Percentiles rank a stretch among this genome's conserved stretches.
These are phyloP conservation scores for Laterallus jamaicensis DNA, from an alignment of 2,113 vertebrate species.

Conservation along the genomic window DNA sequence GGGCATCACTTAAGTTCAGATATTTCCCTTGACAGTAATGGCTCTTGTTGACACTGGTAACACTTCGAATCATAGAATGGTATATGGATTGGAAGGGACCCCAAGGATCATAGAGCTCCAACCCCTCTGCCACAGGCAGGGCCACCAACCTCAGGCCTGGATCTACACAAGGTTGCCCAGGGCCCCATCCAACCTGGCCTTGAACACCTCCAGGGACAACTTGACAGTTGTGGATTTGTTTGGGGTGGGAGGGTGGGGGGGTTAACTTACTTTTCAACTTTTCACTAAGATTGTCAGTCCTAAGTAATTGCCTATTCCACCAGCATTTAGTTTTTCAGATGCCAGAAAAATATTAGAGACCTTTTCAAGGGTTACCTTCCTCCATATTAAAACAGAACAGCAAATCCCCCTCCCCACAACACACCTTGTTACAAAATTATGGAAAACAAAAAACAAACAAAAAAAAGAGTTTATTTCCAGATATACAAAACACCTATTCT, in stretches of 20 bases:
- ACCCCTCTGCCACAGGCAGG: no score
- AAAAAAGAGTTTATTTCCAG: slow-evolving; percentile 69
- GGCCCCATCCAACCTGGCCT: no score
- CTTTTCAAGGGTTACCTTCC: background rate
- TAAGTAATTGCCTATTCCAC: background rate
- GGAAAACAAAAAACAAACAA: slow-evolving; percentile 53
- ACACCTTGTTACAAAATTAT: slow-evolving; percentile 28
- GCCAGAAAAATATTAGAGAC: background rate
- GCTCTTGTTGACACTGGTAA: background rate
- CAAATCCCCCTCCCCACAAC: background rate
- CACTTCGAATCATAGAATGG: background rate
- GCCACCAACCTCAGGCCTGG: no score
- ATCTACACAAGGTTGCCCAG: no score
- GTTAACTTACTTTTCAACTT: background rate
- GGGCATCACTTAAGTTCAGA: background rate
- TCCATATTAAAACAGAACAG: background rate
- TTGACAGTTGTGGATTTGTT: background rate
- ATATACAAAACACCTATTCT: slow-evolving; percentile 86
- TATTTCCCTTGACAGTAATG: background rate
- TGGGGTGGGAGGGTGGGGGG: no score
- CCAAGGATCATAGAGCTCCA: no score
- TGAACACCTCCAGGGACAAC: no score
- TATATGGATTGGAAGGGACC: no score
- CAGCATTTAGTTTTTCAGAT: background rate
- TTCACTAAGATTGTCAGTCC: background rate